Base-by-base conservation (phyloP, 2,888 invertebrate genomes). In the Alcis repandata region DNA sequence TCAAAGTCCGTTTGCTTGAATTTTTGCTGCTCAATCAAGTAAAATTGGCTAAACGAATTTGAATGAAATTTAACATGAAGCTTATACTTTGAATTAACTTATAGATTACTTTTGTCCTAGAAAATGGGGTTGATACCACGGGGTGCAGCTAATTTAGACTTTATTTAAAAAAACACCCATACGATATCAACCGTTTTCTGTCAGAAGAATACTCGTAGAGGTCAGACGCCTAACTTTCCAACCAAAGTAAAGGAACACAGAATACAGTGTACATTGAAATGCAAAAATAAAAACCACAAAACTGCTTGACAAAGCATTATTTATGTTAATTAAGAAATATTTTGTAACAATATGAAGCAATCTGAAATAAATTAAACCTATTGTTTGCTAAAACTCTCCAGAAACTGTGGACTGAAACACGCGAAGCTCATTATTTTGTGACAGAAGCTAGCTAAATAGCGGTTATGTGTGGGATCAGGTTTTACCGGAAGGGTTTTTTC, bases 391-490 rank as follows among this genome's bases (percentile, higher is more conserved):
- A 63, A 63, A 56, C 33, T 62, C 49, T 57, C 52, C 20, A 9
- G 38, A 33, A 32, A 59, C 52, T 52, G 32, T 27, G 10, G 15
- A 54, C 27, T 7, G 22, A 33, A 64, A 59, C 64, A 59, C 54
- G 54, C 59, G 36, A 59, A 59, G 19, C 36, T 59, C 65, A 60
- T 65, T 65, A 60, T 64, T 43, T 64, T 45, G 46, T 19, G 51
- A 57, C 65, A 46, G 45, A 59, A 57, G 51, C 45, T 60, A 51
- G 20, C 56, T 60, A 49, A 54, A 53, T 32, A 59, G 45, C 15
- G 40, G 53, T 63, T 57, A 51, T 69, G 69, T 52, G 63, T 56
- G 51, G 59, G 53, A 58, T 60, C 59, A 61, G 63, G 62, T 67
- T 69, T 67, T 54, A 9, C 51, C 57, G 43, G 43, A 43, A 19